A percentile compares a stretch with the other conserved stretches of the same genome.
phyloP scores from a whole-genome alignment of 2,888 invertebrate species.

The Chloromyia formosa region DNA sequence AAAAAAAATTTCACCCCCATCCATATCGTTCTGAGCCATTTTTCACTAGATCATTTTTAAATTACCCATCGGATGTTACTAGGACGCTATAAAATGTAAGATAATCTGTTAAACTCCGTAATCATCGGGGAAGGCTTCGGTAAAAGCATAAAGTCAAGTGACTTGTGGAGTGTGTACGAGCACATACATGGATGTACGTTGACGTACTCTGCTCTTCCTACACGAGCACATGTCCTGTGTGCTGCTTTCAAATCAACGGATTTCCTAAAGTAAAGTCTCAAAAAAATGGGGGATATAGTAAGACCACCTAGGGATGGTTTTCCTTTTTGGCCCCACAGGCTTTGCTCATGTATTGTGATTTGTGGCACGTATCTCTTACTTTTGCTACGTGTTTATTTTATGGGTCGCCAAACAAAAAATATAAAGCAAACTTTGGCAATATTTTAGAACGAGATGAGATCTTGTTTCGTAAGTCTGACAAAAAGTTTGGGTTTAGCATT shows the following conservation, averaged over 20 bases:
- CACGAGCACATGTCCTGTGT: neutral
- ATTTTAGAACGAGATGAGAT: slow-evolving; percentile 31
- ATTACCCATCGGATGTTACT: slow-evolving; percentile 21
- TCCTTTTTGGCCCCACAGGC: neutral
- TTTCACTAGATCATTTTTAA: slow-evolving; percentile 32
- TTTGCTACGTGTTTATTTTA: slow-evolving; percentile 42
- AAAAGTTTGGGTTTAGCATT: neutral
- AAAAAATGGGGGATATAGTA: no score
- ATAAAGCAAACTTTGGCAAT: slow-evolving; percentile 27
- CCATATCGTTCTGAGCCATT: neutral
- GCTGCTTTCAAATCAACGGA: slow-evolving; percentile 10
- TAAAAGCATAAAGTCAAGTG: neutral
- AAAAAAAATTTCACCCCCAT: no score
- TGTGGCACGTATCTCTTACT: slow-evolving; percentile 32
- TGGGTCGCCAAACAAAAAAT: neutral
- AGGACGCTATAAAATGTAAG: neutral
- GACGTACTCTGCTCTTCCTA: no score
- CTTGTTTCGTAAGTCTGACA: slow-evolving; percentile 26
- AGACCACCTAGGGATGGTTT: neutral
- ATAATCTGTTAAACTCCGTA: slow-evolving; percentile 14
- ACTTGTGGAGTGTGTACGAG: neutral
- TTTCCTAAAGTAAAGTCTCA: slow-evolving; percentile 2
- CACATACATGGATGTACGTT: no score
- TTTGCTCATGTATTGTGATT: slow-evolving; percentile 26
- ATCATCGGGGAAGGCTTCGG: neutral